Base-by-base conservation (phyloP, 23 tunicate species). In the Styela clava region DNA sequence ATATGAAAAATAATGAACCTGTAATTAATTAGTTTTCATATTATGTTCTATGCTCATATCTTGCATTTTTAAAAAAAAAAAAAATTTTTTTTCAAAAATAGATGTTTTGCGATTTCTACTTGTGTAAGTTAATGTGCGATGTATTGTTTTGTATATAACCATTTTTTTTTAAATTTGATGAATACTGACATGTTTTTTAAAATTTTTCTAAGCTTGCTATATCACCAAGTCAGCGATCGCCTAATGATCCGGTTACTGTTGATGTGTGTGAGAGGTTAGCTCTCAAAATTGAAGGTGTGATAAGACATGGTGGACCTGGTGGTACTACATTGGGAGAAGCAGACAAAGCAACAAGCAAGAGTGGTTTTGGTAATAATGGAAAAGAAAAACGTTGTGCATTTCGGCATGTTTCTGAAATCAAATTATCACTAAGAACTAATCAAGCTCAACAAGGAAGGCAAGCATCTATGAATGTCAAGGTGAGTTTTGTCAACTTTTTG, bases 181-280 rank as follows among this genome's bases (percentile, higher is more conserved):
- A n/a, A n/a, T n/a, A n/a, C n/a, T n/a, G n/a, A n/a, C n/a, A n/a
- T n/a, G n/a, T n/a, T n/a, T n/a, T n/a, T n/a, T n/a, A n/a, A n/a
- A n/a, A n/a, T n/a, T n/a, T n/a, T n/a, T n/a, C n/a, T n/a, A n/a
- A 93, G 98, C 87, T 93, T 26, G 89, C 98, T 2, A 84, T 88
- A 23, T 85, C 93, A 2, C 98, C 98, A 3, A 84, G 84, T 62
- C 89, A 87, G 71, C 98, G 90, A 28, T 52, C 82, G 1, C 34
- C 83, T 24, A 85, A 80, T 61, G 98, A 84, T 12, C 98, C 92
- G 0, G 89, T 87, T 3, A 56, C 63, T 37, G 81, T 93, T 35
- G 98, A 93, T 27, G 83, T 84, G 44, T 80, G 69, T 73, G 89
- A 88, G 36, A 86, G 69, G 9, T 74, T 93, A 27, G 86, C 98